These are phyloP conservation scores for Agrilus biguttatus DNA, from an alignment of 2,888 invertebrate genomes.

Conservation along the genomic window DNA sequence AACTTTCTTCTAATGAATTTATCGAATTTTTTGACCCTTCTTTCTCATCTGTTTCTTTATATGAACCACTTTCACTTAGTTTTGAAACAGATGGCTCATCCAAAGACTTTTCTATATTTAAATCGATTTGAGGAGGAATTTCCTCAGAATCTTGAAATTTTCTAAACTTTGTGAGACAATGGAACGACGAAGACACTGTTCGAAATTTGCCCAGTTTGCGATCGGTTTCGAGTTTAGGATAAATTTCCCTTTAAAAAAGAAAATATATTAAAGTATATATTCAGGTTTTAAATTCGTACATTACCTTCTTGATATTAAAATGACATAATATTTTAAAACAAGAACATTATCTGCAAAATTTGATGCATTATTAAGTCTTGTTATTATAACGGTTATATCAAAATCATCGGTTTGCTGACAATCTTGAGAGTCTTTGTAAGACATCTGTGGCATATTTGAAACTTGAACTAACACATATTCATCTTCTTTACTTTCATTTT, in stretches of 20 bases:
- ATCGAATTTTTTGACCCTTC: slow-evolving; percentile 2
- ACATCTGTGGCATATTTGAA: slow-evolving; percentile 39
- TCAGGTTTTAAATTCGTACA: slow-evolving; percentile 1
- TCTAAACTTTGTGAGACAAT: slow-evolving; percentile 16
- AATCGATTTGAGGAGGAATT: not conserved
- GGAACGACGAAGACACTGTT: slow-evolving; percentile 34
- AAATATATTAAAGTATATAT: not conserved
- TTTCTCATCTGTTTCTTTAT: slow-evolving; percentile 2
- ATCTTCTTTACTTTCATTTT: slow-evolving; percentile 24
- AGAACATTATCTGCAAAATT: slow-evolving; percentile 25
- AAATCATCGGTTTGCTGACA: slow-evolving; percentile 48
- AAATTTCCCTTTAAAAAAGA: slow-evolving; percentile 33
- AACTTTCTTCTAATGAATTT: slow-evolving; percentile 2
- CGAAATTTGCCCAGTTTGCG: slow-evolving; percentile 45
- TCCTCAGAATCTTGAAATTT: slow-evolving; percentile 8
- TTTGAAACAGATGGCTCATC: not conserved
- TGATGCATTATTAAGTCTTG: slow-evolving; percentile 35
- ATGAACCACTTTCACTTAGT: not conserved
- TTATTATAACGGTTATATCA: slow-evolving; percentile 50
- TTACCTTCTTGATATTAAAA: slow-evolving; percentile 42
- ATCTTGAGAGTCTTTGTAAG: slow-evolving; percentile 44
- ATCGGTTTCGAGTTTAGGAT: slow-evolving; percentile 47
- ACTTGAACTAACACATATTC: slow-evolving; percentile 52
- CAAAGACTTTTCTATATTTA: slow-evolving; percentile 1
- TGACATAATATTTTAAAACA: slow-evolving; percentile 43